Percentiles rank a stretch among this genome's conserved stretches.
Conservation (phyloP, 2,888 invertebrate genomes). For the Zhuqinia jingwanae region DNA sequence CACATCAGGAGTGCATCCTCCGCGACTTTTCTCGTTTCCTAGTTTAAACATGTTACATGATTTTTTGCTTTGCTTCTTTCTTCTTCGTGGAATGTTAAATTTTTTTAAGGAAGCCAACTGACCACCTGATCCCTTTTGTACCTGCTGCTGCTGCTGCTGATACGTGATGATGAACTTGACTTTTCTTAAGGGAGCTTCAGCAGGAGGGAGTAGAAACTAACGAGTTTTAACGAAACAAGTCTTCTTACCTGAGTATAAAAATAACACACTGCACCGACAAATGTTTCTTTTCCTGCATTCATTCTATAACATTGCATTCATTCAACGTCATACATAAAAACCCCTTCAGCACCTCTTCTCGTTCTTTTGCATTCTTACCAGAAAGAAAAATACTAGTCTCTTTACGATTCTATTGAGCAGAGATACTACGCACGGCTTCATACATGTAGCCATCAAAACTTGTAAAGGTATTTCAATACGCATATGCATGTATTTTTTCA, state of each 20-base stretch:
- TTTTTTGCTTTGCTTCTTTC: too few relatives aligned
- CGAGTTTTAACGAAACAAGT: constrained; percentile 22
- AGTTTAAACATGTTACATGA: too few relatives aligned
- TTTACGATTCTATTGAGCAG: too few relatives aligned
- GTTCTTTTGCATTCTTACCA: neutral
- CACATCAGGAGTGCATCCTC: too few relatives aligned
- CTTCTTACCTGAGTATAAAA: neutral
- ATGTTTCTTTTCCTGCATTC: neutral
- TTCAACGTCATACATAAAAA: neutral
- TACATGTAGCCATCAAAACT: neutral
- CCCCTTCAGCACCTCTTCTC: neutral
- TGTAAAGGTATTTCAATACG: neutral
- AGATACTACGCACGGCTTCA: neutral
- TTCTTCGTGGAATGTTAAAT: too few relatives aligned
- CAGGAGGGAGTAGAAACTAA: constrained; percentile 29
- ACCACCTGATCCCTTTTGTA: constrained; percentile 44
- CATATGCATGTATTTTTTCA: neutral
- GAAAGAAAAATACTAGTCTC: too few relatives aligned
- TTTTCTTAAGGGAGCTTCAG: constrained; percentile 30
- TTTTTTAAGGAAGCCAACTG: constrained; percentile 22
- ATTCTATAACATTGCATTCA: neutral
- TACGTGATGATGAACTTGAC: constrained; percentile 30
- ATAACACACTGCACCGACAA: neutral
- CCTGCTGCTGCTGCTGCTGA: neutral
- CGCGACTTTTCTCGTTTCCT: constrained; percentile 10